Base-by-base conservation (phyloP, 2,797 vertebrate genomes). In the Triplophysa yarkandensis region DNA sequence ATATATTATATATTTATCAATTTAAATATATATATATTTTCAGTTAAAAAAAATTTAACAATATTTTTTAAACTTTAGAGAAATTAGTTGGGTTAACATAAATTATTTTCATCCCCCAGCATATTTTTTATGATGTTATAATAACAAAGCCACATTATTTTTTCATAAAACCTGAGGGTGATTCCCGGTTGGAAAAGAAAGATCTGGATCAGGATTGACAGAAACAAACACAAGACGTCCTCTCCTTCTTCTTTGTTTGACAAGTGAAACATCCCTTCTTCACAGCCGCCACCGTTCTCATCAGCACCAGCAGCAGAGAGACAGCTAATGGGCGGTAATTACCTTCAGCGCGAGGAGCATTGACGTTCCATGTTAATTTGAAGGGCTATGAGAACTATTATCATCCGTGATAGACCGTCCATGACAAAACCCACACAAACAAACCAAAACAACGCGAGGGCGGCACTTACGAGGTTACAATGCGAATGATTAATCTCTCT, bases 261-360 rank as follows among this genome's bases (percentile, higher is more conserved):
- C 83, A 80, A 79, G 77, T 77, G 57, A 63, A 41, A 63, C 68
- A 28, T 78, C 69, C 68, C 73, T 77, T 77, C 81, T 79, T 81
- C 63, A 83, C 48, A 43, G 69, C 73, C 64, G 68, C 79, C 81
- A 75, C 39, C 1, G 68, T 70, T 78, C 69, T 58, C 52, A 73
- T 78, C 68, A 80, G 58, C 67, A 60, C 72, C 57, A 16, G 52
- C n/a, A 30, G 14, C 74, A 80, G 82, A 77, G 67, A 81, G 77
- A 79, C 70, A 54, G 71, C 58, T 82, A 83, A 86, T 86, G 74
- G 80, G 82, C 70, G 71, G 68, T 67, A 77, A 80, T 80, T 82
- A 75, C 16, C 4, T 34, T 10, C 14, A 4, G 55, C 17, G 34
- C 13, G n/a, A 39, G 64, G 64, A 64, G 50, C 23, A 41, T 25